A percentile compares a stretch with the other conserved stretches of the same genome.
phyloP scores from a whole-genome alignment of 2,797 vertebrate genomes.

The Euthynnus affinis region DNA sequence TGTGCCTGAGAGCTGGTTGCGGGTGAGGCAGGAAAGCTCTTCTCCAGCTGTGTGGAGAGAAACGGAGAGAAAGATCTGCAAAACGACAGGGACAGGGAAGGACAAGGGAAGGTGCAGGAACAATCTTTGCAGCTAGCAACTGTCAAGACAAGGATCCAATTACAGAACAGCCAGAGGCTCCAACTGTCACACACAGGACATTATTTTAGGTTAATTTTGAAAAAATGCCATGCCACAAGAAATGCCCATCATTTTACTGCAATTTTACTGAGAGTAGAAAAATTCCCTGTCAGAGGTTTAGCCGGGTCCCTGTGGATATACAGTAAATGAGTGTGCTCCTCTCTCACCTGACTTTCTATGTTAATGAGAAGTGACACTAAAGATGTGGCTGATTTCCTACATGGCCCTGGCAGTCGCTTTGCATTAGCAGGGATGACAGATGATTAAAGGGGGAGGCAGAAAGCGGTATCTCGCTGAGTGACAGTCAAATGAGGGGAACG shows the following conservation, averaged over 20 bases:
- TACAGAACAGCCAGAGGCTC: slow-evolving; percentile 46
- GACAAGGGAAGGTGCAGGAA: slow-evolving; percentile 7
- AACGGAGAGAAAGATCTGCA: slow-evolving; percentile 23
- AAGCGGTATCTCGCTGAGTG: slow-evolving; percentile 72
- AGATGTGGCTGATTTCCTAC: slow-evolving; percentile 82
- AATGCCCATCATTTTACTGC: slow-evolving; percentile 3
- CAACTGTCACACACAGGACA: slow-evolving; percentile 25
- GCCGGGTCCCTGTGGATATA: slow-evolving; percentile 42
- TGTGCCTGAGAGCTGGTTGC: slow-evolving; percentile 36
- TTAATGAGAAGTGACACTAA: slow-evolving; percentile 83
- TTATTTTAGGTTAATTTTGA: neutral
- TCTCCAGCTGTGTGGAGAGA: slow-evolving; percentile 43
- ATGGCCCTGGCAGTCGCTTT: slow-evolving; percentile 75
- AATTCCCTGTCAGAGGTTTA: slow-evolving; percentile 26
- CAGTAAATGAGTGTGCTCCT: slow-evolving; percentile 50
- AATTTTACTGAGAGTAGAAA: slow-evolving; percentile 17
- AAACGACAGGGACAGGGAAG: slow-evolving; percentile 21
- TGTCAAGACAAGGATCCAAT: slow-evolving; percentile 58
- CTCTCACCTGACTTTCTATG: slow-evolving; percentile 68
- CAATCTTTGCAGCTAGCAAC: slow-evolving; percentile 7
- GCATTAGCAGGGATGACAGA: slow-evolving; percentile 78
- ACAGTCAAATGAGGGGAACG: slow-evolving; percentile 73
- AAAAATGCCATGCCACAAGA: slow-evolving; percentile 24
- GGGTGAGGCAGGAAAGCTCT: slow-evolving; percentile 42
- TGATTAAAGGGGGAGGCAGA: slow-evolving; percentile 68